Percentiles rank a stretch among this genome's conserved stretches.
Evolutionary conservation across 2,113 vertebrate species (phyloP).

Genomic region (Hemicordylus capensis): DNA sequence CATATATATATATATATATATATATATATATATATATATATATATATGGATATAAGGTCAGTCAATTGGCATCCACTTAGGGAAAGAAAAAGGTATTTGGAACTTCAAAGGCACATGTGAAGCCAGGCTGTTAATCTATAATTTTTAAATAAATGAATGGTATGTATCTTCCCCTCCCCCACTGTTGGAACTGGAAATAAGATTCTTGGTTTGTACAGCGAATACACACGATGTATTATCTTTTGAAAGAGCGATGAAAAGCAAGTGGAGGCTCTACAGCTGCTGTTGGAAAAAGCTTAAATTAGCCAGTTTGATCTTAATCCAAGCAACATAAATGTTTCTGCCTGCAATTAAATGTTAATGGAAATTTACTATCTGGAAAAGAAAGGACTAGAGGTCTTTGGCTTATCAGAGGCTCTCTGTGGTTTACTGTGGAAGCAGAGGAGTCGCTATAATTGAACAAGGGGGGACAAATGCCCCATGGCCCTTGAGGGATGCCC

Average conservation of each 20-base stretch:
- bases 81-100: not conserved
- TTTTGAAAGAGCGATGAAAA: conserved; percentile 35
- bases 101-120: conserved; percentile 12
- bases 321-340: not conserved
- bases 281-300: conserved; percentile 31
- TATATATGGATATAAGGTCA: not conserved
- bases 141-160: conserved; percentile 4
- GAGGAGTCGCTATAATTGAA: too few species aligned
- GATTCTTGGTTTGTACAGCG: conserved; percentile 15
- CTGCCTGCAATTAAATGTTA: not conserved
- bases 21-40: too few species aligned
- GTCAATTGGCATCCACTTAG: conserved; percentile 2
- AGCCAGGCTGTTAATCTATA: not conserved
- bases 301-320: conserved; percentile 35
- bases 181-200: conserved; percentile 1
- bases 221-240: not conserved
- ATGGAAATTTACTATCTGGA: conserved; percentile 40
- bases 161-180: not conserved
- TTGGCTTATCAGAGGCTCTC: not conserved
- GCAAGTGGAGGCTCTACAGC: conserved; percentile 2
- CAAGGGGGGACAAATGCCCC: too few species aligned
- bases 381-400: not conserved
- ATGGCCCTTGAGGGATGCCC: too few species aligned
- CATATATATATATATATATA: too few species aligned
- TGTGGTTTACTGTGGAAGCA: conserved; percentile 16